Base-by-base conservation (phyloP, 2,888 invertebrate genomes). In the Rhimphoctona megacephalus region DNA sequence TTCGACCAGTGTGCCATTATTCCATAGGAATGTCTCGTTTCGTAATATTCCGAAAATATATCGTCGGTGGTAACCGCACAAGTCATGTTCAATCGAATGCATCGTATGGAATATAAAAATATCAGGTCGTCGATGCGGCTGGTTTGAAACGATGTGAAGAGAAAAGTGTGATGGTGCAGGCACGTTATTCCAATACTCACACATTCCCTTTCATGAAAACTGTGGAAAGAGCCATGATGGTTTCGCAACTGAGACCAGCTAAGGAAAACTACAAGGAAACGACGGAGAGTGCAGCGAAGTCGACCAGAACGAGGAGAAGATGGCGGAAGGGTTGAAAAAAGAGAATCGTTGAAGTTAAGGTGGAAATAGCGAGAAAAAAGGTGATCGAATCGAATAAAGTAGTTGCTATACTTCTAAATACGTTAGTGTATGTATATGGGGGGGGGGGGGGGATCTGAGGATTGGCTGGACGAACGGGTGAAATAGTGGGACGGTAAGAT, bases 1-100 rank as follows among this genome's bases (percentile, higher is more conserved):
- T 43, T 14, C 17, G 2, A 6, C 36, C 43, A 43, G 43, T 57
- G 25, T 57, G 43, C 14, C 22, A 33, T 46, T 1, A 43, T 7
- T 39, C 61, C n/a, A 54, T 79, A 30, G 49, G 69, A 25, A 54
- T 91, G 92, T 92, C 92, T 39, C 54, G 91, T 91, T 89, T 90
- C 87, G 92, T 92, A 92, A 93, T 93, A 92, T 25, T 93, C 89
- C 17, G 70, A 89, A 91, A 91, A 93, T 92, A 92, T 92, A 92
- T 91, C 88, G 91, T 89, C 85, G 76, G 87, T 89, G 91, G 90
- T 92, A 92, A 92, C 92, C 36, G 39, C 91, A 91, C 93, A 91
- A 93, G 93, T 93, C 93, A 92, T 92, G 92, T 91, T 92, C 93
- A 91, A 93, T 93, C 92, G 93, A 92, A 93, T 90, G 93, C 92